A percentile compares a stretch with the other conserved stretches of the same genome.
These are phyloP conservation scores for Vulpes ferrilata DNA, from an alignment of 2,113 vertebrate genomes.

Conservation along the genomic window DNA sequence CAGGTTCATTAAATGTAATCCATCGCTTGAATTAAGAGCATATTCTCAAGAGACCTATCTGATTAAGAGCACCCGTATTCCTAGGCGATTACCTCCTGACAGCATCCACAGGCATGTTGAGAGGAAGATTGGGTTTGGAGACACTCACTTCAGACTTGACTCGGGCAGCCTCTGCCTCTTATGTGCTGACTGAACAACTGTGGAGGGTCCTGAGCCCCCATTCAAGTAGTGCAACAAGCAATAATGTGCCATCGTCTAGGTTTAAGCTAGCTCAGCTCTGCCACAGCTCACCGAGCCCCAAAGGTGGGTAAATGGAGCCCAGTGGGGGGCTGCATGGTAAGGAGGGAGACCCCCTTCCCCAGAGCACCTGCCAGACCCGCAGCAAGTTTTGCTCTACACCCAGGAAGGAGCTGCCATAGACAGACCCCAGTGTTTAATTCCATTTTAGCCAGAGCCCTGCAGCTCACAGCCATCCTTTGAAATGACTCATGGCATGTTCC, in stretches of 20 bases:
- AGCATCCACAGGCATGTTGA: fast-evolving
- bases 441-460: neutral
- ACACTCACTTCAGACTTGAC: neutral
- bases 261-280: neutral
- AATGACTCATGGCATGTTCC: neutral
- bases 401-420: neutral
- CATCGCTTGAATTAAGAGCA: neutral
- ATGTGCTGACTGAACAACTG: neutral
- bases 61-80: neutral
- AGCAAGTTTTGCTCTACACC: conserved; percentile 18
- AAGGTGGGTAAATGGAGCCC: neutral
- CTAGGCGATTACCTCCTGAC: fast-evolving
- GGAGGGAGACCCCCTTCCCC: neutral
- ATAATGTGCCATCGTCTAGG: neutral
- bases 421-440: conserved; percentile 61
- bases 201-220: neutral
- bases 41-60: neutral
- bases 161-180: neutral
- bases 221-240: neutral
- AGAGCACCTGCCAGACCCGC: neutral
- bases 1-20: neutral
- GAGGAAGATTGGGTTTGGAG: neutral
- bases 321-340: neutral
- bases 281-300: neutral
- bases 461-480: neutral